Base-by-base conservation (phyloP, 2,113 vertebrate genomes). In the Eupsittula cactorum region DNA sequence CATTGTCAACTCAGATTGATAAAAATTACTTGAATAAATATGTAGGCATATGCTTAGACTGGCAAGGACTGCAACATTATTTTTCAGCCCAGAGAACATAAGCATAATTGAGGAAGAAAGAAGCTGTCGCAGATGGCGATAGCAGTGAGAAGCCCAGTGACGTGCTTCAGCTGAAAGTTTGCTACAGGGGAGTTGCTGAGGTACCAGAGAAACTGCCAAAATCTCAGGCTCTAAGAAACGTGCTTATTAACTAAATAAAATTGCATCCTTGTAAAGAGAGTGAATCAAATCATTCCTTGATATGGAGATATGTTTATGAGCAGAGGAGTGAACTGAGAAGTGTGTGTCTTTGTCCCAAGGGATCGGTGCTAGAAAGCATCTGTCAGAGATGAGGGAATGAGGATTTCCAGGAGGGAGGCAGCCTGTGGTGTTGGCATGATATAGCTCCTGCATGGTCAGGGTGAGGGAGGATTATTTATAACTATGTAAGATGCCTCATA, bases 121-220 rank as follows among this genome's bases (percentile, higher is more conserved):
- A 23, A 82, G 65, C 83, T 62, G 69, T 85, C 3, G 0, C 93
- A 96, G 95, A 93, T 95, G 95, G 95, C 41, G 83, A 76, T 55
- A 94, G 90, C 93, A 84, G 91, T 64, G 47, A 96, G 95, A 86
- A 52, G 88, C 90, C 76, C 69, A 29, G 52, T 37, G 90, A 71
- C 39, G 92, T 86, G 80, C 73, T 93, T 83, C 86, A 70, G 53
- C 85, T 73, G 41, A 7, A 64, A 28, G 69, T 68, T 92, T 93
- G 86, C 69, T 90, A 59, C 68, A 94, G 64, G 55, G 65, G 69
- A 52, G 93, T 28, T 78, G 42, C 86, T 75, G 79, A 81, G 85
- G 76, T 57, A 70, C 17, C 46, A 70, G 49, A 93, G 63, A 50
- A 55, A 35, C 33, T 92, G 95, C 71, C 92, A 90, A 69, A 25